These are phyloP conservation scores for Spinibarbus caldwelli DNA, from an alignment of 2,797 vertebrate genomes.

Conservation along the genomic window DNA sequence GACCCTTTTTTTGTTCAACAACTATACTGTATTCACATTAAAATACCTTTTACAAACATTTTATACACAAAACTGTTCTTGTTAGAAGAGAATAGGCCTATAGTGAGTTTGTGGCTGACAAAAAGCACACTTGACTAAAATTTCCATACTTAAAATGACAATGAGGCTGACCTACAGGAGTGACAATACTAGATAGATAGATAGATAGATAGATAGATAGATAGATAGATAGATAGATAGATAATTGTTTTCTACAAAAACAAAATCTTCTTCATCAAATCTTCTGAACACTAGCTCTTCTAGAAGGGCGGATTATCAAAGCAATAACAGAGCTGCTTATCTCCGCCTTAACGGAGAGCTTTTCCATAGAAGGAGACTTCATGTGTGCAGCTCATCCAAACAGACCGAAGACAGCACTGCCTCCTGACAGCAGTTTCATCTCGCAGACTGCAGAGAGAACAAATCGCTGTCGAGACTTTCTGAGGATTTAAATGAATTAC, in stretches of 20 bases:
- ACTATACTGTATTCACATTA: background rate
- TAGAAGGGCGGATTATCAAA: conserved; percentile 1
- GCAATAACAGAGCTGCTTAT: background rate
- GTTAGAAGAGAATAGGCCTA: background rate
- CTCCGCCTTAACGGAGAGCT: conserved; percentile 32
- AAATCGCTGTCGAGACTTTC: background rate
- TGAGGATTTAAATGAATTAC: background rate
- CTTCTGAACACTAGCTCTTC: background rate
- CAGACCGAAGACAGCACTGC: conserved; percentile 13
- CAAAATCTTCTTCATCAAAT: background rate
- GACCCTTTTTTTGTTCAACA: background rate
- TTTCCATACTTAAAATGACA: background rate
- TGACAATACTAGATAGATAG: too few relatives aligned
- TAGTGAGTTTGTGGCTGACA: too few relatives aligned
- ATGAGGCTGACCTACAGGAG: background rate
- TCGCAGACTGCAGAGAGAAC: background rate
- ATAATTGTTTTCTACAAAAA: background rate
- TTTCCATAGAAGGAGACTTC: conserved; percentile 41
- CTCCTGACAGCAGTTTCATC: background rate
- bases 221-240: background rate
- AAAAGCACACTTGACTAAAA: too few relatives aligned
- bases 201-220: background rate
- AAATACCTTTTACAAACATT: background rate
- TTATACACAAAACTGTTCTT: background rate
- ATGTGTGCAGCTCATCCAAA: conserved; percentile 8